Conservation (phyloP, 1,140 invertebrate genomes). For the Lasioglossum albipes region DNA sequence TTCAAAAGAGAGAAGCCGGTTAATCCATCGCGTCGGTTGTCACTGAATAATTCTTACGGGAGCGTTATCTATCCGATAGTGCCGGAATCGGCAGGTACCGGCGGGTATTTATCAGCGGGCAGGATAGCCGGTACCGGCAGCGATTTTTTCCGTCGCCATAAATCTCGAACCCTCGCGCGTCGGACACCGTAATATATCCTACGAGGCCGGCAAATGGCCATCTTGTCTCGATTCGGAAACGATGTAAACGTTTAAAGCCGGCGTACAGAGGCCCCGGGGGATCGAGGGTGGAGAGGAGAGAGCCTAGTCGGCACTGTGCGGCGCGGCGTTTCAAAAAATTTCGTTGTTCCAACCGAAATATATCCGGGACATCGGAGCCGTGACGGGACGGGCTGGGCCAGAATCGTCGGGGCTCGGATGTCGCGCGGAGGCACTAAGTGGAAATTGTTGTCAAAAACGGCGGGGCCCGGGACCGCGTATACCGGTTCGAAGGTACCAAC, state of each 20-base stretch:
- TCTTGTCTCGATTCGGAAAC: conserved; percentile 45
- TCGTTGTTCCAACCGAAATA: conserved; percentile 38
- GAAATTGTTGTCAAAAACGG: conserved; percentile 80
- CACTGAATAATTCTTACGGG: neutral
- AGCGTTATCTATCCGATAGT: neutral
- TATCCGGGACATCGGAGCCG: conserved; percentile 49
- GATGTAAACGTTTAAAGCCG: conserved; percentile 44
- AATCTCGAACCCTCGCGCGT: conserved; percentile 1
- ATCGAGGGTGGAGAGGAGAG: too few relatives aligned
- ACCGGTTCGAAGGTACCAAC: conserved; percentile 55
- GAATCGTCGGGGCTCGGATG: conserved; percentile 64
- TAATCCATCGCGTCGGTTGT: neutral
- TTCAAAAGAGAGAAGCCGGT: neutral
- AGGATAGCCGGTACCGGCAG: conserved; percentile 2
- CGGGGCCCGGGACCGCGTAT: conserved; percentile 49
- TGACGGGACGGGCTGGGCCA: conserved; percentile 20
- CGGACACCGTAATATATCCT: conserved; percentile 7
- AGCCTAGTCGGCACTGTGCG: neutral
- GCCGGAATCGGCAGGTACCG: conserved; percentile 5
- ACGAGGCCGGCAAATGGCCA: conserved; percentile 32
- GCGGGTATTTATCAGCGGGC: conserved; percentile 31
- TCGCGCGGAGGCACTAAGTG: conserved; percentile 77
- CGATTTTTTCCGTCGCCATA: conserved; percentile 28
- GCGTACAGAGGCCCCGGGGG: neutral
- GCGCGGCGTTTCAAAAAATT: conserved; percentile 43